phyloP scores from a whole-genome alignment of 2,797 vertebrate genomes.

The Mormyrops attenuatus region DNA sequence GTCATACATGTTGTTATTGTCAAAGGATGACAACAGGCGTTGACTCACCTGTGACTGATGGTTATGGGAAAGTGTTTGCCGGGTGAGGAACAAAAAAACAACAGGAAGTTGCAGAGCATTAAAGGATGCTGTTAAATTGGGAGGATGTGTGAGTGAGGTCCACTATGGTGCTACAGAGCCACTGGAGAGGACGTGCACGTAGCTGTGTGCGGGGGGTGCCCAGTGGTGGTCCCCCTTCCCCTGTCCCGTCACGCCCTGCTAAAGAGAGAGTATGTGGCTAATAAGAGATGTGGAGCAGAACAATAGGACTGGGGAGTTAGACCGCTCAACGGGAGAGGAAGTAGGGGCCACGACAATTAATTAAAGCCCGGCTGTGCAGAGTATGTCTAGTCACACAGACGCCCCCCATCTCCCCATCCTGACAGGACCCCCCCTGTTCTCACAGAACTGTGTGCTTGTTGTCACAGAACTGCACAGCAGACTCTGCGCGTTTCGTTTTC shows the following conservation, averaged over 20 bases:
- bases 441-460: not conserved
- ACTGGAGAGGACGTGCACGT: not conserved
- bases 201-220: not conserved
- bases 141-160: not conserved
- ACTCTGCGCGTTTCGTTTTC: not conserved
- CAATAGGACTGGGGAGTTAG: not conserved
- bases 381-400: not conserved
- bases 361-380: not conserved
- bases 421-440: not conserved
- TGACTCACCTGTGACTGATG: not conserved
- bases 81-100: not conserved
- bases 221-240: not conserved
- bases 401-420: not conserved
- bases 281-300: not conserved
- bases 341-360: slow-evolving; percentile 8
- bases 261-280: slow-evolving; percentile 9
- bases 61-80: not conserved
- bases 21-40: not conserved
- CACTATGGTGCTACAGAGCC: not conserved
- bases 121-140: not conserved
- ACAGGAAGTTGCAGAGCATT: not conserved
- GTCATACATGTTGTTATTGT: not conserved
- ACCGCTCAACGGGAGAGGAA: not conserved
- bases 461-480: not conserved
- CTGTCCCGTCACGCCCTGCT: not conserved